Evolutionary conservation across 1,140 invertebrate species (phyloP).

Genomic region (Melitaea cinxia): DNA sequence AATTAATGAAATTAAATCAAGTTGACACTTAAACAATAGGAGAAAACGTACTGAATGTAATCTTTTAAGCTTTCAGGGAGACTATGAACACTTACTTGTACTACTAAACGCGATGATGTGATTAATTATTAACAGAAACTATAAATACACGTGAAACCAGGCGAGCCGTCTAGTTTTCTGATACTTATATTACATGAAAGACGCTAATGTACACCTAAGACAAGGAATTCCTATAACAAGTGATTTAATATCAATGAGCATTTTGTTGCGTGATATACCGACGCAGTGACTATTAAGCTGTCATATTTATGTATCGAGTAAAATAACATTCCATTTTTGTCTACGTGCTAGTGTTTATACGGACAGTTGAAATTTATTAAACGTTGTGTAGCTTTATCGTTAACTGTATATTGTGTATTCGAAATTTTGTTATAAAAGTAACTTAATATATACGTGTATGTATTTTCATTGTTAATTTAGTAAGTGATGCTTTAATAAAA

Average conservation of each 20-base stretch:
- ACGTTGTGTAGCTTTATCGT: background rate
- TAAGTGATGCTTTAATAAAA: too few species aligned
- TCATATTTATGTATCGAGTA: conserved; percentile 26
- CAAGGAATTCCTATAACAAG: conserved; percentile 21
- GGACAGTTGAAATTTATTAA: conserved; percentile 25
- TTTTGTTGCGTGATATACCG: conserved; percentile 22
- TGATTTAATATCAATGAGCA: conserved; percentile 34
- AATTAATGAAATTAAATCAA: too few species aligned
- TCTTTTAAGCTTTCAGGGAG: too few species aligned
- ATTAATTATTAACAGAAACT: background rate
- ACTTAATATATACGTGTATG: background rate
- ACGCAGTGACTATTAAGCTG: conserved; percentile 29
- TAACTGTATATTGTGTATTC: background rate
- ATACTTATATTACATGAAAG: too few species aligned
- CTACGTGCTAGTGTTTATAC: conserved; percentile 17
- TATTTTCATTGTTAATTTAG: background rate
- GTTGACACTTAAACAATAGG: too few species aligned
- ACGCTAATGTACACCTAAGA: background rate
- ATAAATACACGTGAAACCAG: background rate
- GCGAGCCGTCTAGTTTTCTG: background rate
- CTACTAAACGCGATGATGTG: too few species aligned
- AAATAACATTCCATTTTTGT: conserved; percentile 29
- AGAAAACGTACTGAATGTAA: too few species aligned
- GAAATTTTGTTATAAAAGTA: background rate
- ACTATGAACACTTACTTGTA: too few species aligned